phyloP scores from a whole-genome alignment of 37 sponge, comb jelly and placozoan species.

The Bolinopsis microptera region DNA sequence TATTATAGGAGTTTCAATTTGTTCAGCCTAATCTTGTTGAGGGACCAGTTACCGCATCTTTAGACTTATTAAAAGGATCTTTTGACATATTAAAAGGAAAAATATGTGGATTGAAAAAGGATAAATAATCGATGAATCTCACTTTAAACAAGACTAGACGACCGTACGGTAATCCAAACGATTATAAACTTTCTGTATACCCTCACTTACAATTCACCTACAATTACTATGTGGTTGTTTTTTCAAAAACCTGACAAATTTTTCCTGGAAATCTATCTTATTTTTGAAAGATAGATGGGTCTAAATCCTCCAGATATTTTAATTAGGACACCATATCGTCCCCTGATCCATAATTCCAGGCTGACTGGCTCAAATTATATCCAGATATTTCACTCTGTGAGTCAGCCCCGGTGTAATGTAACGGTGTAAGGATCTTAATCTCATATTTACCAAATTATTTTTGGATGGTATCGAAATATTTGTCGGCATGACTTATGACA shows the following conservation, averaged over 20 bases:
- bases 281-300: background rate
- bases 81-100: background rate
- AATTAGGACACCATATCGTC: background rate
- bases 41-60: background rate
- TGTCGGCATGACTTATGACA: too few species aligned
- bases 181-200: background rate
- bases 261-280: background rate
- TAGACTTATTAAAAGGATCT: background rate
- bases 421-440: too few species aligned
- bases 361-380: background rate
- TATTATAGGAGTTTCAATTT: background rate
- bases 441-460: too few species aligned
- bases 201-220: background rate
- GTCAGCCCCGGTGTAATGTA: too few species aligned
- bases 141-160: too few species aligned
- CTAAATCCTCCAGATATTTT: background rate
- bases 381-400: background rate
- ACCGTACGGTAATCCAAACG: background rate
- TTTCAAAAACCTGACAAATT: background rate
- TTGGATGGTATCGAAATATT: too few species aligned
- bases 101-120: too few species aligned
- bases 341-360: too few species aligned
- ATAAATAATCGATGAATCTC: too few species aligned
- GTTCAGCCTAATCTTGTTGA: background rate
- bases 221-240: background rate